Base-by-base conservation (phyloP, 2,113 vertebrate species). In the Nannobrachium achirus region DNA sequence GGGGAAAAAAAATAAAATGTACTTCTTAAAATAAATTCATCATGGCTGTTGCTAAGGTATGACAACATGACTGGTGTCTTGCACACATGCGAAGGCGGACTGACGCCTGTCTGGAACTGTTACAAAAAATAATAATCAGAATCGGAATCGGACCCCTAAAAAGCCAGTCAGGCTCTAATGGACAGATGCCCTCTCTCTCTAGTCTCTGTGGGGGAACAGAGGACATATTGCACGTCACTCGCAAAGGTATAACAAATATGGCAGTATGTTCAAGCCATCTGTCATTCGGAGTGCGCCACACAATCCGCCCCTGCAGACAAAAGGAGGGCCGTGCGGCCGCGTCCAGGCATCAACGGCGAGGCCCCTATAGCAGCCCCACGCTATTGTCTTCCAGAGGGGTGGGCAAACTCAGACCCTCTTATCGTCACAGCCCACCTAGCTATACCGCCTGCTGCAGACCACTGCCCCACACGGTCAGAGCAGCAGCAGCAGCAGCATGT, bases 211-310 rank as follows among this genome's bases (percentile, higher is more conserved):
- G 90, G 80, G 91, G 90, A 91, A 92, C 92, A 87, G 73, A 80
- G 92, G 93, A 95, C 95, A 94, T 94, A 92, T 93, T 94, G 94
- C 90, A 93, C 90, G 90, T 94, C 93, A 94, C 76, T 88, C 79
- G 88, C 89, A 94, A 94, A 96, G 94, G 95, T 95, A n/a, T n/a
- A 95, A 93, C 93, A 94, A 93, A 95, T 94, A 94, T 89, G 87
- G 89, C 93, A 92, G 92, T 91, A 92, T 89, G 89, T 90, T 91
- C 80, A 89, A 86, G 89, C 95, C 95, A 96, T 96, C 95, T 96
- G 96, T 96, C 94, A 93, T 92, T 81, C n/a, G 64, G 45, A 89
- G n/a, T n/a, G 86, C 89, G 82, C 88, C 92, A 92, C 88, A 82
- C 86, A n/a, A 16, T 78, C 75, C 71, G 74, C 63, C 40, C 18